phyloP scores from a whole-genome alignment of 2,888 invertebrate genomes.

The Oscheius onirici region DNA sequence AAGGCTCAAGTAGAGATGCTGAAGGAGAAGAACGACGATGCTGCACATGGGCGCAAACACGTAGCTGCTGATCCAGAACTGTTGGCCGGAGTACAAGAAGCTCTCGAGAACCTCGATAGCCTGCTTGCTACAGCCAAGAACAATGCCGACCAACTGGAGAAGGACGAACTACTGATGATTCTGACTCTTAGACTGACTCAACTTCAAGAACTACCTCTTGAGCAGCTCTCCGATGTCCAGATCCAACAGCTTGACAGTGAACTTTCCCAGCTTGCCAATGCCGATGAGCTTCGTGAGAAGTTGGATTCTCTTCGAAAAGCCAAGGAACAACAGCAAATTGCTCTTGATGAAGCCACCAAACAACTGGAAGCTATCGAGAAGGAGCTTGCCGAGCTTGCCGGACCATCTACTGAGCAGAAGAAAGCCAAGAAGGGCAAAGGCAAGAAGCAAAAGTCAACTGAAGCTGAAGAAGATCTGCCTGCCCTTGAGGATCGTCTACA shows the following conservation, averaged over 20 bases:
- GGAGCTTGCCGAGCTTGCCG: slow-evolving; percentile 40
- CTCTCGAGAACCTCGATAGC: slow-evolving; percentile 37
- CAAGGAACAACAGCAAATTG: slow-evolving; percentile 34
- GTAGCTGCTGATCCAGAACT: slow-evolving; percentile 40
- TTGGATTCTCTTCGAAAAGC: slow-evolving; percentile 37
- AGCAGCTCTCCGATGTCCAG: slow-evolving; percentile 15
- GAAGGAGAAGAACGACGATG: slow-evolving; percentile 42
- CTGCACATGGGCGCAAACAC: slow-evolving; percentile 39
- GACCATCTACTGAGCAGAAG: slow-evolving; percentile 23
- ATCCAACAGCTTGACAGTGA: slow-evolving; percentile 34
- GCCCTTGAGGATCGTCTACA: slow-evolving; percentile 23
- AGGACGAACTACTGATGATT: slow-evolving; percentile 40
- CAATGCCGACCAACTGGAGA: slow-evolving; percentile 41
- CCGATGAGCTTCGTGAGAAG: slow-evolving; percentile 43
- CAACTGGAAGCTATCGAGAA: slow-evolving; percentile 32
- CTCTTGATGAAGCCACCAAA: neutral
- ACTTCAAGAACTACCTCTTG: slow-evolving; percentile 40
- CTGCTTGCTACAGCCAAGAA: slow-evolving; percentile 42
- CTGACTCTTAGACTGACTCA: slow-evolving; percentile 44
- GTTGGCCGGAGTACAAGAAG: slow-evolving; percentile 12
- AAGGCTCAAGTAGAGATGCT: slow-evolving; percentile 46
- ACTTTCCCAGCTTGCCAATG: slow-evolving; percentile 36
- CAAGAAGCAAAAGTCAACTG: slow-evolving; percentile 23
- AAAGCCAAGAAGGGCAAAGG: slow-evolving; percentile 31
- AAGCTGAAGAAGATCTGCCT: neutral